Conservation (phyloP, 2,888 invertebrate species). For the Colletes collaris region DNA sequence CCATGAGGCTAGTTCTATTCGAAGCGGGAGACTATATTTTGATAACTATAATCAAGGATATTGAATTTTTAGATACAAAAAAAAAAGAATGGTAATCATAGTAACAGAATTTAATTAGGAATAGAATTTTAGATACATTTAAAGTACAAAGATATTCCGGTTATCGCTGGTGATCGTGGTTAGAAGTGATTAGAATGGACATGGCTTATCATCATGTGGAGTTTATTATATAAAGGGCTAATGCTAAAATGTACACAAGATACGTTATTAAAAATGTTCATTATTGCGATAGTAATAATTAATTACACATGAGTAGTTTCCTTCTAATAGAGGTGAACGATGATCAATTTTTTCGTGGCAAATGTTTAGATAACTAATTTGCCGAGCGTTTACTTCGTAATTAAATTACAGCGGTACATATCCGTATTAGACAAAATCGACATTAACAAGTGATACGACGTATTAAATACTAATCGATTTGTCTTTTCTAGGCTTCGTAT, state of each 20-base stretch:
- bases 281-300: conserved; percentile 79
- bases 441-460: conserved; percentile 64
- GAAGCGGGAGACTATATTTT: neutral
- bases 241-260: conserved; percentile 81
- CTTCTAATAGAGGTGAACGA: conserved; percentile 75
- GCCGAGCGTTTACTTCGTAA: conserved; percentile 61
- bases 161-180: conserved; percentile 22
- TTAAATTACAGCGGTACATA: conserved; percentile 69
- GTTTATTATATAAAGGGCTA: conserved; percentile 82
- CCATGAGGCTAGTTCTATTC: neutral
- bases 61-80: neutral
- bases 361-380: conserved; percentile 69
- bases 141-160: neutral
- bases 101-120: conserved; percentile 10
- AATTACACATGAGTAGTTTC: conserved; percentile 78
- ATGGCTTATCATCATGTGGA: conserved; percentile 76
- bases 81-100: neutral
- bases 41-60: neutral
- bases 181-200: conserved; percentile 38
- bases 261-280: conserved; percentile 81
- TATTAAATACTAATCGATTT: conserved; percentile 68
- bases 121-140: neutral
- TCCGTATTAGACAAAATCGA: conserved; percentile 64
- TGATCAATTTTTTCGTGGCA: conserved; percentile 69
- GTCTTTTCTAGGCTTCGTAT: conserved; percentile 63